Base-by-base conservation (phyloP, 2,888 invertebrate genomes). In the Aricia artaxerxes region DNA sequence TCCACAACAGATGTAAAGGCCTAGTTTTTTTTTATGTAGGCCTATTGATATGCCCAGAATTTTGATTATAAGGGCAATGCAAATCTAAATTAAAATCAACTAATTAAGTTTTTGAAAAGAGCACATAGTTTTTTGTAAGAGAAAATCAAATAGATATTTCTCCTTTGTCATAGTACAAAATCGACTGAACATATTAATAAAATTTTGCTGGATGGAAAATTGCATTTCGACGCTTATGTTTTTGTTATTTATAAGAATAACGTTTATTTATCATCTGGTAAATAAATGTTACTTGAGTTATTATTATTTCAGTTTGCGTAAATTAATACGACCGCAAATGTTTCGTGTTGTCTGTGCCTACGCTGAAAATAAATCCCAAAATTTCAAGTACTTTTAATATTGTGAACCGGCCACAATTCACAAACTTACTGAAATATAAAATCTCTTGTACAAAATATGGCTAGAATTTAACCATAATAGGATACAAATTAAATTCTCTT, bases 241-340 rank as follows among this genome's bases (percentile, higher is more conserved):
- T 60, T 24, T 64, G 24, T 9, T 11, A 2, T 35, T 35, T n/a
- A 61, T 31, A 31, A 31, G 9, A 64, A 11, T 31, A 31, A 31
- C 9, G 64, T 64, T 64, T 64, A 64, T 64, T 64, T 38, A 69
- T 1, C 13, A 69, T 44, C 44, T 44, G 44, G 44, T 44, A 44
- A 44, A 44, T 44, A 44, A 44, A 44, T 44, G n/a, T 7, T 61
- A 24, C 16, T 69, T 35, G 35, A 13, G 5, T 35, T 13, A 69
- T 35, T 35, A 69, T 69, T 31, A 69, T 13, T 69, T 38, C 35
- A 35, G 69, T 69, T 69, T 16, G 16, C 2, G 35, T 13, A 69
- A 69, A 69, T 69, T 35, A 69, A 31, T 69, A 69, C 69, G 35
- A 69, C 69, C 69, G 69, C 69, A 69, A 69, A 38, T 69, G 35